Base-by-base conservation (phyloP, 1,140 invertebrate genomes). In the Atta colombica region DNA sequence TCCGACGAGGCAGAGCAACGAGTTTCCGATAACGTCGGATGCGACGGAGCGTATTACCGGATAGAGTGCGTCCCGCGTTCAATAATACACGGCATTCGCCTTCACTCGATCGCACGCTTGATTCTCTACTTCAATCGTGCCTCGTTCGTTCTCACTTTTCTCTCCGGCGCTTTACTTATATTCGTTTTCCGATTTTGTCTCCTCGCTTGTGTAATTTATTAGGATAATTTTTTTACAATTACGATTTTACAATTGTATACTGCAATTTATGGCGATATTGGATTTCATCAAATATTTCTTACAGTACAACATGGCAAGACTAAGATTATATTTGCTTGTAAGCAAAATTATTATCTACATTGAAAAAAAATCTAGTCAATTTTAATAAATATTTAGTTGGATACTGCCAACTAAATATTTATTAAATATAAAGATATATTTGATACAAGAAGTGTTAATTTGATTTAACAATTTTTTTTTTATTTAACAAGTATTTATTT, bases 11-110 rank as follows among this genome's bases (percentile, higher is more conserved):
- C 85, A 87, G 89, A 89, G 91, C 90, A 92, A 94, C 92, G 92
- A 93, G 92, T 93, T 93, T 93, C 93, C 93, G 92, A 94, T 94
- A 93, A 94, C 92, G 90, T 90, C 91, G 89, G 92, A 93, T 91
- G 91, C 93, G 92, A 86, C 88, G 89, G 91, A 90, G 87, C 92
- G 92, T 93, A 93, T 93, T 94, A 92, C 88, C 88, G 93, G 92
- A 93, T 93, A 93, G 66, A 69, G 93, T 92, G 90, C 89, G 91
- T 92, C 89, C 89, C 86, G 78, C 84, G 88, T 84, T 90, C 92
- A 91, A 90, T 91, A 91, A 91, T 89, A 90, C 84, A 81, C 90
- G 78, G 88, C 88, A 90, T 90, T 90, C 91, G 90, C 87, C 80
- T 91, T 87, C 77, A 90, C 88, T 91, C 91, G 88, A 92, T 91